Base-by-base conservation (phyloP, 2,797 vertebrate genomes). In the Syndactyla subalaris region DNA sequence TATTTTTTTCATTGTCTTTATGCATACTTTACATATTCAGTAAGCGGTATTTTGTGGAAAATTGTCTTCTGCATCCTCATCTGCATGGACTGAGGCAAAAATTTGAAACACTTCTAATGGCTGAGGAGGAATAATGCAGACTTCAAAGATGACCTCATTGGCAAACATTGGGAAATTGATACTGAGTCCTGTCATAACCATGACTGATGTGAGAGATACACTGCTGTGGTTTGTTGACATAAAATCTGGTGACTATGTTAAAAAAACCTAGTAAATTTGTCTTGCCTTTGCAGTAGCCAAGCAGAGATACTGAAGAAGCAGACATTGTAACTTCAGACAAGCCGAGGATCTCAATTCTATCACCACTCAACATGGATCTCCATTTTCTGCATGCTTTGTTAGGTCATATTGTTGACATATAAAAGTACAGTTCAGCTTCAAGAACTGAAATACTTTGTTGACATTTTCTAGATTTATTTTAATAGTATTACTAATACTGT, bases 1-100 rank as follows among this genome's bases (percentile, higher is more conserved):
- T 6, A 2, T 55, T 90, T 85, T 80, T 80, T 92, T 81, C 24
- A 82, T 86, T 95, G 90, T 93, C 80, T 95, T 88, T 82, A 49
- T 61, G 57, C 24, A 39, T 12, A 82, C 46, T 76, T 91, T 73
- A 26, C 0, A 0, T 61, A 82, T 57, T 52, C 49, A 58, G 52
- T n/a, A 36, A 72, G 46, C 16, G 30, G 12, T 32, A 73, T 79
- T 92, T 93, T 58, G 48, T 71, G 67, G 21, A 80, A 95, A 87
- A 85, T 68, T 84, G 7, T 84, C 74, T 76, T 92, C 61, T 91
- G 6, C 21, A 43, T 45, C 49, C 65, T 85, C 38, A 76, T 85
- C 54, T 72, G 27, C 58, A 46, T 71, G 54, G 84, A 85, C 41
- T 85, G 72, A 85, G 84, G 72, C 68, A 91, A 85, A 87, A 84